A percentile compares a stretch with the other conserved stretches of the same genome.
Conservation (phyloP, 2,113 vertebrate species). For the Larimichthys crocea region DNA sequence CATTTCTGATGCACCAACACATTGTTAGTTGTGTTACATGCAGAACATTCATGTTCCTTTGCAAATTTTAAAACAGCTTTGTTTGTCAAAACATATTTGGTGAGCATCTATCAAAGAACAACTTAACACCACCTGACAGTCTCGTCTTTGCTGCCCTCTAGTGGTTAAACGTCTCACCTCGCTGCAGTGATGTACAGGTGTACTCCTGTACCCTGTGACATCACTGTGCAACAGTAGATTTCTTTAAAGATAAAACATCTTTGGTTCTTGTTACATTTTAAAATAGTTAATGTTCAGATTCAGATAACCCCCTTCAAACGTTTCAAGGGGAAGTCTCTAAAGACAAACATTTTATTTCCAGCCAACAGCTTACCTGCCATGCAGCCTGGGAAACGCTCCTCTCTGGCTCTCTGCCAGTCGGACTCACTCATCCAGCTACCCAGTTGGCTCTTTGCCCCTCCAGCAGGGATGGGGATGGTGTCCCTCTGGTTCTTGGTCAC, state of each 20-base stretch:
- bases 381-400: conserved; percentile 92
- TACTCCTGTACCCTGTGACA: not conserved
- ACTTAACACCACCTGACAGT: not conserved
- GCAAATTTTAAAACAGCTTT: no score
- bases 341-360: not conserved
- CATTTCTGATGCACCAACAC: not conserved
- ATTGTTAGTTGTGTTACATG: no score
- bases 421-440: conserved; percentile 96
- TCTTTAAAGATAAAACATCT: not conserved
- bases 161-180: not conserved
- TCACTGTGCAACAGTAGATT: not conserved
- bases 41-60: no score
- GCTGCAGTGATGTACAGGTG: not conserved
- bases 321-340: not conserved
- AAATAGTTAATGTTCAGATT: not conserved
- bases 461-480: conserved; percentile 87
- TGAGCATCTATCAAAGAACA: no score
- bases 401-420: conserved; percentile 92
- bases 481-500: conserved; percentile 92
- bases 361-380: conserved; percentile 89
- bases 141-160: not conserved
- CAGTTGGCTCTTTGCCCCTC: conserved; percentile 88
- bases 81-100: no score
- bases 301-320: not conserved
- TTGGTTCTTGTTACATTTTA: not conserved